Base-by-base conservation (phyloP, 2,113 vertebrate species). In the Alces alces region DNA sequence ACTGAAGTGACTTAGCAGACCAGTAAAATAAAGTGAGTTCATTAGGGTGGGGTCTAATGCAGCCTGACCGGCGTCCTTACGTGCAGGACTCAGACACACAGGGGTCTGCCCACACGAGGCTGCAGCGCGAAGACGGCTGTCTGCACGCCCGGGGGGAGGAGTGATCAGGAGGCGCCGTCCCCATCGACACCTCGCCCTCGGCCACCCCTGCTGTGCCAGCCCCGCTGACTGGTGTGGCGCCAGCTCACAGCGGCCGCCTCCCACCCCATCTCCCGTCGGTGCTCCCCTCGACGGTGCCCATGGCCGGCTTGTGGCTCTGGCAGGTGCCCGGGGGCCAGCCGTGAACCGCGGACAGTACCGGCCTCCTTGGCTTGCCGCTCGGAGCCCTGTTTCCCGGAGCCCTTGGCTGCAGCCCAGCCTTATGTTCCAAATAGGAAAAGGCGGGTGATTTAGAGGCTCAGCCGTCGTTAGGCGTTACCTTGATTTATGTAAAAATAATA, bases 381-480 rank as follows among this genome's bases (percentile, higher is more conserved):
- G 30, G 2, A 54, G 94, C 76, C 95, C 92, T 55, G 82, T 30
- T 94, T 92, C 93, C 86, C 1, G 15, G 30, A 1, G 89, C 19
- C 54, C 79, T 96, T 97, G 89, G 95, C 93, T 16, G 43, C 78
- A 50, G 43, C 50, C 89, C 84, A 80, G 9, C 14, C 61, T 58
- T 25, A 52, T 55, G 55, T 61, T 97, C 64, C 86, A 86, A 97
- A 80, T 54, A 96, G 97, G 97, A 97, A 98, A 98, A 96, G 91
- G 52, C 16, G 13, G 86, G 47, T 95, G 94, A 96, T 97, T 98
- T 97, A 93, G 89, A 89, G 79, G 84, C 78, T 73, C 17, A 0
- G 91, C 82, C 86, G 36, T 89, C 54, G 14, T 39, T 89, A 80
- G 61, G 91, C n/a, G 17, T 92, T 97, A 93, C 80, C 33, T 97